A percentile compares a stretch with the other conserved stretches of the same genome.
Conservation (phyloP, 2,113 vertebrate genomes). For the Oreotragus oreotragus region DNA sequence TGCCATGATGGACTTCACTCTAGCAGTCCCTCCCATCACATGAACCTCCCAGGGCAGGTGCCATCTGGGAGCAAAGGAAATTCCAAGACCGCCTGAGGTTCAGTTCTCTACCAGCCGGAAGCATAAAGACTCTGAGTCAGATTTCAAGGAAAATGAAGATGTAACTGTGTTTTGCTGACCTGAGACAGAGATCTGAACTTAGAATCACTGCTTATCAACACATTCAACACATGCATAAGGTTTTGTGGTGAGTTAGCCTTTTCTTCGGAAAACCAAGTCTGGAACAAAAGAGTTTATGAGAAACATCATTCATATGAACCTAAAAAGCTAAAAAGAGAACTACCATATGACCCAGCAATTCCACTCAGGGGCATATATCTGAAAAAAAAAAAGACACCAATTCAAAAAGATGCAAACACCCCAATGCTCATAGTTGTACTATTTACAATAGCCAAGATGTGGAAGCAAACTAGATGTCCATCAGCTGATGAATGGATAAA, state of each 20-base stretch:
- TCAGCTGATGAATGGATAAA: background rate
- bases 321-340: background rate
- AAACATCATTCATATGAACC: background rate
- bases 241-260: background rate
- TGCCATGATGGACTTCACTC: too few species aligned
- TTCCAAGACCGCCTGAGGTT: background rate
- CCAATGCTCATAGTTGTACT: background rate
- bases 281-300: background rate
- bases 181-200: background rate
- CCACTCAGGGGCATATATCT: background rate
- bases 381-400: background rate
- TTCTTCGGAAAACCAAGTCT: background rate
- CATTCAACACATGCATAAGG: background rate
- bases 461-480: background rate
- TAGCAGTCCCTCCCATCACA: background rate
- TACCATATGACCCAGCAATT: background rate
- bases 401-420: background rate
- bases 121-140: background rate
- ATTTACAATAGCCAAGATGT: background rate
- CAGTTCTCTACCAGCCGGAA: background rate
- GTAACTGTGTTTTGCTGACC: background rate
- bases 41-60: rapidly evolving
- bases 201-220: background rate
- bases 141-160: background rate
- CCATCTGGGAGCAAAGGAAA: too few species aligned